Evolutionary conservation across 92 coral and sea anemone species (phyloP).

Genomic region (Palythoa caribaeorum): DNA sequence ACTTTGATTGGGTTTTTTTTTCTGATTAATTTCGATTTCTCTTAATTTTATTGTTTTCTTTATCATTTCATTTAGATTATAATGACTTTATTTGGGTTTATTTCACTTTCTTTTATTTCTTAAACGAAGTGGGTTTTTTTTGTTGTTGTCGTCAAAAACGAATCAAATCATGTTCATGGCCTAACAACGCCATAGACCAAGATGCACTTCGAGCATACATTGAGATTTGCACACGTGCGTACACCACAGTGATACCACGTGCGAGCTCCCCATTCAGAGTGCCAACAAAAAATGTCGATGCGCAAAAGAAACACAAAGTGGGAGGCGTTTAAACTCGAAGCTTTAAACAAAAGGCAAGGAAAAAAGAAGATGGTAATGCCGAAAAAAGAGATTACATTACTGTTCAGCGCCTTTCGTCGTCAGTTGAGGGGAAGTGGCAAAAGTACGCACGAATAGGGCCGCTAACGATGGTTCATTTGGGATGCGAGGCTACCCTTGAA

Average conservation of each 20-base stretch:
- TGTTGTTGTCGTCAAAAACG: neutral
- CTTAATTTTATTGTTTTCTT: neutral
- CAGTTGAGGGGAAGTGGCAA: conserved; percentile 58
- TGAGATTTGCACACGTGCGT: neutral
- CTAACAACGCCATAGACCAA: conserved; percentile 58
- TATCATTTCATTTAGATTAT: neutral
- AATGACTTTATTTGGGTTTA: conserved; percentile 6
- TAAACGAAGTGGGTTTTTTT: neutral
- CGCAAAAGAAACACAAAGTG: conserved; percentile 42
- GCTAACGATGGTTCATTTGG: conserved; percentile 33
- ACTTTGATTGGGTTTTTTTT: neutral
- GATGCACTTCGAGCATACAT: conserved; percentile 40
- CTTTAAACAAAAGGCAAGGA: conserved; percentile 17
- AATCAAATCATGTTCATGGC: conserved; percentile 46
- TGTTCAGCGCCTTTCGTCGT: conserved; percentile 53
- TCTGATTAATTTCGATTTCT: neutral
- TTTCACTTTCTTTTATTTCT: neutral
- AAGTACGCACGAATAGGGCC: conserved; percentile 38
- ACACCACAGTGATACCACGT: neutral
- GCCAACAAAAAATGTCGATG: conserved; percentile 4
- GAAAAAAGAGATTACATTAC: conserved; percentile 41
- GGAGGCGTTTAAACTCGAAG: conserved; percentile 37
- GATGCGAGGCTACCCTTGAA: conserved; percentile 22
- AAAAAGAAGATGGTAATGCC: conserved; percentile 9
- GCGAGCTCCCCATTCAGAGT: neutral